Conservation (phyloP, 2,888 invertebrate genomes). For the Tubulanus polymorphus region DNA sequence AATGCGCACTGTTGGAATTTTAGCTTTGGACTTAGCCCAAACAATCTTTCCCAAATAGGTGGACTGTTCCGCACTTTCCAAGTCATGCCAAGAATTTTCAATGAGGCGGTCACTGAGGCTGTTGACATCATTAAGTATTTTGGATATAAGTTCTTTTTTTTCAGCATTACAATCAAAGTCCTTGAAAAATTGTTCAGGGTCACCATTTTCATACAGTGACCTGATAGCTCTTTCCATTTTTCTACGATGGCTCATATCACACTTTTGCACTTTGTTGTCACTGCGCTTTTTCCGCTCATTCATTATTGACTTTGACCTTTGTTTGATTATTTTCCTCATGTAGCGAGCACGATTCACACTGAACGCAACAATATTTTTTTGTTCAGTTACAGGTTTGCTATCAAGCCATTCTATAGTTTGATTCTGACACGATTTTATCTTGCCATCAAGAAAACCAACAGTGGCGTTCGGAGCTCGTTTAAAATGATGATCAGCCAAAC, state of each 20-base stretch:
- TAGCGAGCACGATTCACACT: not conserved
- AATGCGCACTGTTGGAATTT: not conserved
- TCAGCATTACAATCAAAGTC: not conserved
- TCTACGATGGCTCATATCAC: not conserved
- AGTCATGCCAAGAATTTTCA: no score
- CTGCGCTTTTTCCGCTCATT: not conserved
- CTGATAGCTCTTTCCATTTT: not conserved
- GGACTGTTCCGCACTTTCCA: no score
- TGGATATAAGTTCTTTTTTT: not conserved
- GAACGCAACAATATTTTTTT: not conserved
- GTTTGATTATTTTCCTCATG: not conserved
- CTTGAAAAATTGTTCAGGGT: not conserved
- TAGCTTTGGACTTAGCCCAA: not conserved
- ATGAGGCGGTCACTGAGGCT: not conserved
- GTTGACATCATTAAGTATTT: not conserved
- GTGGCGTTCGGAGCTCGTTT: conserved; percentile 5
- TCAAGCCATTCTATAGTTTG: not conserved
- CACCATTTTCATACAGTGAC: not conserved
- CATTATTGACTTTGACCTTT: not conserved
- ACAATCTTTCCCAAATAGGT: no score
- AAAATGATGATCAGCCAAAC: not conserved
- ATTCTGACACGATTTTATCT: conserved; percentile 1
- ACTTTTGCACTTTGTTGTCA: not conserved
- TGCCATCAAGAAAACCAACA: conserved; percentile 4
- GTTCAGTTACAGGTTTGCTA: not conserved